These are phyloP conservation scores for Eretmochelys imbricata DNA, from an alignment of 2,113 vertebrate genomes.

Conservation along the genomic window DNA sequence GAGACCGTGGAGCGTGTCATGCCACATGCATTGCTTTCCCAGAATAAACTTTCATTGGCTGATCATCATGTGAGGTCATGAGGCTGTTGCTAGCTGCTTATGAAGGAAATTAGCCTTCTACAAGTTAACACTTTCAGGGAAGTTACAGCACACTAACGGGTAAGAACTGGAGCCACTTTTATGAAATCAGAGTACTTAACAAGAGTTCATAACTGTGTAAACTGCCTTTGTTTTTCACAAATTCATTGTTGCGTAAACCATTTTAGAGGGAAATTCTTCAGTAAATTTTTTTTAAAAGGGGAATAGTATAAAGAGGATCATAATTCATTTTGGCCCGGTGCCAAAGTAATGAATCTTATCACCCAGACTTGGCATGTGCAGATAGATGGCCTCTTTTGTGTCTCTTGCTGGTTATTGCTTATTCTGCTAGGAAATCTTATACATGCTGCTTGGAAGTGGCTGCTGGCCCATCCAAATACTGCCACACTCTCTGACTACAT, in stretches of 20 bases:
- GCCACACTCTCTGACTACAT: conserved; percentile 35
- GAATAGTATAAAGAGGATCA: background rate
- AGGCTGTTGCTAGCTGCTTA: background rate
- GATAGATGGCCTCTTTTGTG: conserved; percentile 69
- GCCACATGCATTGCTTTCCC: background rate
- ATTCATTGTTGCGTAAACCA: background rate
- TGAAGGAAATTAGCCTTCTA: background rate
- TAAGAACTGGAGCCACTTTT: background rate
- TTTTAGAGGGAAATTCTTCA: background rate
- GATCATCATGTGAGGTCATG: background rate
- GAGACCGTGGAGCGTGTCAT: background rate
- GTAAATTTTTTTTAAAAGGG: background rate
- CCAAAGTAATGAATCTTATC: conserved; percentile 63
- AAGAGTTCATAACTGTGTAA: background rate
- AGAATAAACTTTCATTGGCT: background rate
- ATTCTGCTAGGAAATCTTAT: conserved; percentile 74
- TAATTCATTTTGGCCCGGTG: background rate
- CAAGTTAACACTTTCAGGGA: background rate
- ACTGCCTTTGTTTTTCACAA: background rate
- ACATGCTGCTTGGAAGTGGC: conserved; percentile 60
- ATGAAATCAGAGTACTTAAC: background rate
- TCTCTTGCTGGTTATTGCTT: conserved; percentile 61
- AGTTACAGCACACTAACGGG: background rate
- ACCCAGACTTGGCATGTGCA: conserved; percentile 22
- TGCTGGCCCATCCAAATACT: conserved; percentile 22